Evolutionary conservation across 2,888 invertebrate genomes (phyloP), one percentile per base, ranked within the genome.

Genomic region (Eristalinus sepulchralis): DNA sequence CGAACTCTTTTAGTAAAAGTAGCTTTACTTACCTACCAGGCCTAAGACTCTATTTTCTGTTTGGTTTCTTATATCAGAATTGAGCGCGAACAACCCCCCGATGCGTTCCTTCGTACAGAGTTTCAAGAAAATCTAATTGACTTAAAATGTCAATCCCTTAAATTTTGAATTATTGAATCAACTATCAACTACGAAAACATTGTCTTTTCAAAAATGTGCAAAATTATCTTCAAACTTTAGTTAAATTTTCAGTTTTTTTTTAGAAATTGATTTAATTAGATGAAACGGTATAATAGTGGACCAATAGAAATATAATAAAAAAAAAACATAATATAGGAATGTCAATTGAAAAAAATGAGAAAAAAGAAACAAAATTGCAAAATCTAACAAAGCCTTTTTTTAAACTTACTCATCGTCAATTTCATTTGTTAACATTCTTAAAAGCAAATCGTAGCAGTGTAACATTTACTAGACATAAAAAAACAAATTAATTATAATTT

Each of bases 261-360:
- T 47, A 47, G 17, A 47, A 47, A 47, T 78, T 78, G 22, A 66
- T 13, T 72, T 63, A 68, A 53, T 68, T 81, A 70, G 70, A 85
- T 36, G 85, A 85, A 82, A 82, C 72, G 85, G 82, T 85, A 85
- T 85, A 85, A 85, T 82, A 85, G 85, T 85, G 85, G 85, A 85
- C 85, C 85, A 85, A 85, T 85, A 82, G 72, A 85, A 82, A 60
- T 64, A 72, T 68, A 81, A 79, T 57, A 24, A 64, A 59, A 63
- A n/a, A 62, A 62, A 31, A 57, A 63, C 55, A 34, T 24, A 57
- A 57, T 11, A 57, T 57, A 57, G 24, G 63, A 63, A 68, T 59
- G 85, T 85, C 82, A 85, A 85, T 85, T 85, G 34, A 85, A 82
- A 31, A 66, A 31, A 55, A 57, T 17, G 17, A 47, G 60, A 64